A percentile compares a stretch with the other conserved stretches of the same genome.
Conservation (phyloP, 1,140 invertebrate genomes). For the Pollicipes pollicipes region DNA sequence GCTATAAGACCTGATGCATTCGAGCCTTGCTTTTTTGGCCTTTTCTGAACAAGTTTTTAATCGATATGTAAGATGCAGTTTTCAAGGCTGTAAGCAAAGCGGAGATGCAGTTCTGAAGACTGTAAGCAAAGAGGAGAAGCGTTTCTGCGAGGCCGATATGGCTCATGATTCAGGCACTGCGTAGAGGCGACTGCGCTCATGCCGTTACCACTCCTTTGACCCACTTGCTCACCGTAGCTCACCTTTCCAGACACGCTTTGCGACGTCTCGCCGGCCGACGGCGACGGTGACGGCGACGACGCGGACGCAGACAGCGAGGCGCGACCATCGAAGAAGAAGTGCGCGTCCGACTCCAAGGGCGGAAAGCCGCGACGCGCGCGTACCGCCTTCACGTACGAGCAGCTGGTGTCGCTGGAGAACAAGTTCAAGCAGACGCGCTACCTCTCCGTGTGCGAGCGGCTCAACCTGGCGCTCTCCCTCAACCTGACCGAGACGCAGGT, state of each 20-base stretch:
- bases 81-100: too few species aligned
- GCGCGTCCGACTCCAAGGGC: conserved; percentile 23
- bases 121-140: too few species aligned
- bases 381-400: conserved; percentile 97
- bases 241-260: conserved; percentile 9
- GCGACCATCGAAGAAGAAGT: conserved; percentile 14
- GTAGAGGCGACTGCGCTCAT: too few species aligned
- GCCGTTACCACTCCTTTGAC: too few species aligned
- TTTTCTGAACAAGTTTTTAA: too few species aligned
- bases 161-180: too few species aligned
- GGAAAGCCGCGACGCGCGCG: conserved; percentile 78
- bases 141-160: too few species aligned
- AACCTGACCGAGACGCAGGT: conserved; percentile 93
- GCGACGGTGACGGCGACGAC: conserved; percentile 6
- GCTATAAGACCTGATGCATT: too few species aligned
- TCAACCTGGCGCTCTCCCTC: conserved; percentile 85
- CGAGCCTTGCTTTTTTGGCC: too few species aligned
- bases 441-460: conserved; percentile 87
- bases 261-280: conserved; percentile 8
- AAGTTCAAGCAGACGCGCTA: conserved; percentile 99
- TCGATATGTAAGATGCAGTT: too few species aligned
- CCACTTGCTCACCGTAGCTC: too few species aligned
- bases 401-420: conserved; percentile 93
- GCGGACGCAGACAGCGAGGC: not conserved
- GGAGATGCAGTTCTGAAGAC: too few species aligned